Conservation (phyloP, 2,113 vertebrate genomes). For the Hemiprocne comata region DNA sequence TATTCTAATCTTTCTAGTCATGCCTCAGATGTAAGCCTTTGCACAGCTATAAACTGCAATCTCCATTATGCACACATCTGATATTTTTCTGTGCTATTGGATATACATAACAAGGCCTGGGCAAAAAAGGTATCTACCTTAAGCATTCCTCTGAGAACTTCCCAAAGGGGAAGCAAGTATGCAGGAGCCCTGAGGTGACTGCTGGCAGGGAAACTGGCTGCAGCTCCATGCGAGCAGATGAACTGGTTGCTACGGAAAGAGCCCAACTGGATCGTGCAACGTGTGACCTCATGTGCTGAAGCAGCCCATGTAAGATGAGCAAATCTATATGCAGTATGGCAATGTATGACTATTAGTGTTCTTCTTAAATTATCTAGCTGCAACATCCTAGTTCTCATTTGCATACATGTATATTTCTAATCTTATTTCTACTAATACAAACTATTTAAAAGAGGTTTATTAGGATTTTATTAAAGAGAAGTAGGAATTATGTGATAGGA, state of each 20-base stretch:
- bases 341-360: background rate
- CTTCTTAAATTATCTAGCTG: background rate
- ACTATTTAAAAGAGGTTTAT: background rate
- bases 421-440: background rate
- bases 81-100: background rate
- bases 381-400: background rate
- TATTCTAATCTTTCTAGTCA: background rate
- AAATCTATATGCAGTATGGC: background rate
- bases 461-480: background rate
- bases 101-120: background rate
- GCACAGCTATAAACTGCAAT: background rate
- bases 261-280: background rate
- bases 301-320: background rate
- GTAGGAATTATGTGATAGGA: background rate
- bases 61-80: background rate
- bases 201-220: background rate
- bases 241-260: background rate
- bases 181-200: background rate
- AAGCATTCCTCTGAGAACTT: background rate
- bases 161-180: background rate
- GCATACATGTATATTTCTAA: background rate
- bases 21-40: background rate
- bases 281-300: background rate
- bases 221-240: accelerated
- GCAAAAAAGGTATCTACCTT: background rate